A percentile compares a stretch with the other conserved stretches of the same genome.
Evolutionary conservation across 2,888 invertebrate genomes (phyloP).

Genomic region (Agriopis leucophaearia): DNA sequence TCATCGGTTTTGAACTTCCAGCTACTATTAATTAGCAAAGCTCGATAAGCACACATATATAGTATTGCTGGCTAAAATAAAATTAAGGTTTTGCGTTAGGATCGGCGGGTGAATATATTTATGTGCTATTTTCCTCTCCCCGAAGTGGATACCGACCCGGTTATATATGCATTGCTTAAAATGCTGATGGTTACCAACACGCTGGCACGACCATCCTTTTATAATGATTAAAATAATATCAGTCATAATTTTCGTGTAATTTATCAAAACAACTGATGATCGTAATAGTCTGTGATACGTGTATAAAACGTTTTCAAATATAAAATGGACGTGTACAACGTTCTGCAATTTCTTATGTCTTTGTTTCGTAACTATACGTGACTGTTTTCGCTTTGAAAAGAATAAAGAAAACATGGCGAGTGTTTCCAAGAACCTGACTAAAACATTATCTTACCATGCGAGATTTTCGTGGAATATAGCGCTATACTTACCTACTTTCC

Average conservation of each 20-base stretch:
- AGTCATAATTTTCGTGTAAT: neutral
- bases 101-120: too few species aligned
- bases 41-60: too few species aligned
- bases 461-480: conserved; percentile 19
- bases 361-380: neutral
- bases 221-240: neutral
- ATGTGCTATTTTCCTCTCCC: too few species aligned
- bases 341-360: conserved; percentile 7
- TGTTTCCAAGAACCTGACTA: conserved; percentile 9
- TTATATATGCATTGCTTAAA: too few species aligned
- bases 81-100: too few species aligned
- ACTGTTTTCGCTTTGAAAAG: conserved; percentile 1
- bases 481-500: conserved; percentile 9
- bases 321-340: conserved; percentile 2
- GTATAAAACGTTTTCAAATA: neutral
- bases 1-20: too few species aligned
- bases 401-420: conserved; percentile 19
- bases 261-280: neutral
- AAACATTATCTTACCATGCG: neutral
- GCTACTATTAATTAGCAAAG: too few species aligned
- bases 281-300: neutral
- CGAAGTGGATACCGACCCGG: too few species aligned
- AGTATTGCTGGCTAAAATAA: too few species aligned
- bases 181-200: too few species aligned
- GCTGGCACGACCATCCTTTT: too few species aligned